Conservation (phyloP, 2,113 vertebrate genomes). For the Pantherophis guttatus region DNA sequence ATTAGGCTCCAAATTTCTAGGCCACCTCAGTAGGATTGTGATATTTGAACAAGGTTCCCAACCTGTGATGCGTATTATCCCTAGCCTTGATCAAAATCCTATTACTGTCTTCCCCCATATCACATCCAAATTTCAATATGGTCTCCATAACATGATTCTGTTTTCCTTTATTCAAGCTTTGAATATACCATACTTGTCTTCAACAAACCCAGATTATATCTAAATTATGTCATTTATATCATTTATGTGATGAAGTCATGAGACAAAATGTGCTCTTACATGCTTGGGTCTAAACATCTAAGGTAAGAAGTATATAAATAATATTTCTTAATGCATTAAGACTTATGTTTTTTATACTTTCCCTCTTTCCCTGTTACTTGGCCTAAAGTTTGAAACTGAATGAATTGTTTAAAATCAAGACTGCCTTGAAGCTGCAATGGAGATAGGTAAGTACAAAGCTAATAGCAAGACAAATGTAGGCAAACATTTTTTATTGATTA, state of each 20-base stretch:
- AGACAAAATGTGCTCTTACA: neutral
- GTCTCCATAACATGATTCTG: neutral
- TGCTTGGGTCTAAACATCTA: neutral
- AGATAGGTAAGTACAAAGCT: constrained; percentile 20
- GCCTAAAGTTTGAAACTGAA: neutral
- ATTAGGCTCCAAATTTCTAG: neutral
- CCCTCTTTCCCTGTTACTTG: neutral
- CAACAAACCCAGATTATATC: neutral
- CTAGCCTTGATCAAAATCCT: neutral
- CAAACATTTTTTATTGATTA: neutral
- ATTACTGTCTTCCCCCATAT: neutral
- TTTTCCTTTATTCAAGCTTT: neutral
- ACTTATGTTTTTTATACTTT: neutral
- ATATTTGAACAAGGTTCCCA: neutral
- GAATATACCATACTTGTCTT: neutral
- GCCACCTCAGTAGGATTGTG: neutral
- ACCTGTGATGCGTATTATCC: neutral
- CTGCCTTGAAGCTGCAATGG: neutral
- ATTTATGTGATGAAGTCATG: neutral
- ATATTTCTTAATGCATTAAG: neutral
- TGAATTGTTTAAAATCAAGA: neutral
- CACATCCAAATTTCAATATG: neutral
- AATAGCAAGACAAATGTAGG: neutral
- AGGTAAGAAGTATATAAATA: neutral
- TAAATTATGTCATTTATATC: neutral